A percentile compares a stretch with the other conserved stretches of the same genome.
These are phyloP conservation scores for Troides helena DNA, from an alignment of 2,888 invertebrate species.

Conservation along the genomic window DNA sequence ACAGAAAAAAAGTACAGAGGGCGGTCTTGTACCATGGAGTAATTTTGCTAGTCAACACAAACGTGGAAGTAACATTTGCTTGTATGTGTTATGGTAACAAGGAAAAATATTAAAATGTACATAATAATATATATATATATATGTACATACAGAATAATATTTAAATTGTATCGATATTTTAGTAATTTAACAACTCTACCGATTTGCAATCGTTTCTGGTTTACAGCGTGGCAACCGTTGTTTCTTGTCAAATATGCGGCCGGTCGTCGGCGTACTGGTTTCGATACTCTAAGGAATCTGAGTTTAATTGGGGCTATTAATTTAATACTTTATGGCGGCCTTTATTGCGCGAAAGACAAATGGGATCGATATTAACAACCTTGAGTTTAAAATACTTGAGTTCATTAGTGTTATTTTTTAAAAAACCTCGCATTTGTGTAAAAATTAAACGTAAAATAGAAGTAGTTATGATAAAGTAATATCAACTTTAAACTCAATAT, in stretches of 20 bases:
- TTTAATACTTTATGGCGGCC: conserved; percentile 20
- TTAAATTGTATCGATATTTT: conserved; percentile 1
- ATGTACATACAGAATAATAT: no score
- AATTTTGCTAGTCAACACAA: no score
- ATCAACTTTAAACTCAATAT: no score
- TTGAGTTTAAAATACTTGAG: neutral
- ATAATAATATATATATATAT: no score
- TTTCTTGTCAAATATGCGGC: conserved; percentile 18
- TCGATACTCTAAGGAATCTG: conserved; percentile 24
- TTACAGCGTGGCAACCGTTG: conserved; percentile 18
- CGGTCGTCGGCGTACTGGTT: conserved; percentile 18
- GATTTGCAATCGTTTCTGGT: conserved; percentile 13
- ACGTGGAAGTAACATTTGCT: no score
- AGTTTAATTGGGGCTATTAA: conserved; percentile 23
- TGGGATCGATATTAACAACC: conserved; percentile 9
- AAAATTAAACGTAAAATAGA: no score
- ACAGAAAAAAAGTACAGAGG: no score
- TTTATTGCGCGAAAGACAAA: conserved; percentile 23
- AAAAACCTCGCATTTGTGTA: no score
- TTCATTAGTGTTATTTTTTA: neutral
- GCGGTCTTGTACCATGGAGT: no score
- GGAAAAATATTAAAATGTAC: no score
- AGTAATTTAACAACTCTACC: neutral
- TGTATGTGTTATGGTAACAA: no score
- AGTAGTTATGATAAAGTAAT: no score